Evolutionary conservation across 2,113 vertebrate genomes (phyloP).

Genomic region (Anolis carolinensis): DNA sequence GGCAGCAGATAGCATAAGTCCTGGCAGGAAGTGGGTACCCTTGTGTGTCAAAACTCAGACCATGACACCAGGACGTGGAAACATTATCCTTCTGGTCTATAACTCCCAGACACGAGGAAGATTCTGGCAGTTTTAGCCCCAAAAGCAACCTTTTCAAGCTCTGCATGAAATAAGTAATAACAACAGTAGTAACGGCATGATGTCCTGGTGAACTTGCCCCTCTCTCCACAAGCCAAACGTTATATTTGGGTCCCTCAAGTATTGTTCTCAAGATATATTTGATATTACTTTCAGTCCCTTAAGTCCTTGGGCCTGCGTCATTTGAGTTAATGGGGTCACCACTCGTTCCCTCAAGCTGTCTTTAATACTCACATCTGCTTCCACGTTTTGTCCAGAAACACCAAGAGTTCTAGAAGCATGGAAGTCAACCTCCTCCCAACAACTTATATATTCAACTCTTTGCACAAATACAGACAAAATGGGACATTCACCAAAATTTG

Average conservation of each 20-base stretch:
- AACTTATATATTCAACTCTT: no score
- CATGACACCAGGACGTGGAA: not conserved
- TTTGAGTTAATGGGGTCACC: not conserved
- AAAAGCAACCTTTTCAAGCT: not conserved
- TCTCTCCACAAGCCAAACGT: not conserved
- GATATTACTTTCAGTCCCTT: not conserved
- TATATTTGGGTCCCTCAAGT: not conserved
- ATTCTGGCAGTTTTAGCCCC: not conserved
- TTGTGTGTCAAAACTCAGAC: not conserved
- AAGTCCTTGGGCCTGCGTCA: not conserved
- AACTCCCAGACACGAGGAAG: not conserved
- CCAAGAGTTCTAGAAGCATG: not conserved
- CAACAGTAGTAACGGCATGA: not conserved
- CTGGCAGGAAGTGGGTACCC: no score
- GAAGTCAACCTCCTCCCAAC: not conserved
- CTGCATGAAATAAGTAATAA: not conserved
- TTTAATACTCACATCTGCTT: not conserved
- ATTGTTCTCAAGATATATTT: not conserved
- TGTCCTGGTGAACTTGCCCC: not conserved
- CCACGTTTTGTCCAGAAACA: not conserved
- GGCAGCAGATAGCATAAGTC: not conserved
- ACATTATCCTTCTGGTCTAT: not conserved
- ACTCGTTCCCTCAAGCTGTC: not conserved
- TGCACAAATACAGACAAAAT: not conserved
- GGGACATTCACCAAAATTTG: accelerated